phyloP scores from a whole-genome alignment of 2,888 invertebrate genomes.

The Parnassius orleans region DNA sequence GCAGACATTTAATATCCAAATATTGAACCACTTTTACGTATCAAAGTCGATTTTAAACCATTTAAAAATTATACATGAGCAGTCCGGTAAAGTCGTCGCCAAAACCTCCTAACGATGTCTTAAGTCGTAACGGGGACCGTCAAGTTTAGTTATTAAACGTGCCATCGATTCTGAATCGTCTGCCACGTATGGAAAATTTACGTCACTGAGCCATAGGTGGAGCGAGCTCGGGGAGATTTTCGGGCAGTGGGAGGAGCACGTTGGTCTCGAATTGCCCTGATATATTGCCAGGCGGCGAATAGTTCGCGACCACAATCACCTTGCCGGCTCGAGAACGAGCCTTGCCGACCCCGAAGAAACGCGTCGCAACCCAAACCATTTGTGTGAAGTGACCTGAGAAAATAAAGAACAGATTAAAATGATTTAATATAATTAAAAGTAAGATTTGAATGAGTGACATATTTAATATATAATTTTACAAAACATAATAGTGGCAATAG shows the following conservation, averaged over 20 bases:
- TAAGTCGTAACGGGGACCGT: background rate
- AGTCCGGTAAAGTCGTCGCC: too few species aligned
- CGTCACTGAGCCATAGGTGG: conserved; percentile 66
- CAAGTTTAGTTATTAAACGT: conserved; percentile 46
- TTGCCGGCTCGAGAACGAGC: conserved; percentile 89
- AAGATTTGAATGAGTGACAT: too few species aligned
- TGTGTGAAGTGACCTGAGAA: conserved; percentile 91
- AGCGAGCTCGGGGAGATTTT: conserved; percentile 72
- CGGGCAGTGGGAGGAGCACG: conserved; percentile 87
- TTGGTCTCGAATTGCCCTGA: conserved; percentile 88
- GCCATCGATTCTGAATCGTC: conserved; percentile 64
- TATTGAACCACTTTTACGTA: too few species aligned
- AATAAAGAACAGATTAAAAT: background rate
- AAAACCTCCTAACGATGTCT: too few species aligned
- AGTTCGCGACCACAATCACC: conserved; percentile 91
- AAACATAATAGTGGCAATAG: too few species aligned
- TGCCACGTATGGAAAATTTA: conserved; percentile 68
- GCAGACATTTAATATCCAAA: too few species aligned
- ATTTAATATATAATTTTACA: too few species aligned
- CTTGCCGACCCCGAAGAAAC: conserved; percentile 90
- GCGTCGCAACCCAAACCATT: conserved; percentile 90
- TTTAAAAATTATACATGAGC: too few species aligned
- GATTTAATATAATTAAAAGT: background rate
- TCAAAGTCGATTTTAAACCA: too few species aligned
- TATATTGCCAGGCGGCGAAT: conserved; percentile 89